These are phyloP conservation scores for Halictus rubicundus DNA, from an alignment of 1,140 invertebrate species.

Conservation along the genomic window DNA sequence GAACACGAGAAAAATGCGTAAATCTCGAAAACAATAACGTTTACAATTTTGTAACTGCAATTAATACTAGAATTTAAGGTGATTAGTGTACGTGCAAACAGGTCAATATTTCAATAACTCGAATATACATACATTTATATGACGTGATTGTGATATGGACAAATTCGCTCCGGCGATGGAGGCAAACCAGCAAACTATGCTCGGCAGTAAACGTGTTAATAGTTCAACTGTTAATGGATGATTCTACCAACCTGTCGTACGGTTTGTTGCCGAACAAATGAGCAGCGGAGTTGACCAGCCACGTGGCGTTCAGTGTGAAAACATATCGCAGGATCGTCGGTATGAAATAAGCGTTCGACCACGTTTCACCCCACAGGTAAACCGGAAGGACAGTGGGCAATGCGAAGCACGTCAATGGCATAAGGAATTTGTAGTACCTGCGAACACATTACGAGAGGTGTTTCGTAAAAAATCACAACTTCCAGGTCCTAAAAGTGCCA, in stretches of 20 bases:
- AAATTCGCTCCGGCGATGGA: too few relatives aligned
- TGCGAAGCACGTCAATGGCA: conserved; percentile 92
- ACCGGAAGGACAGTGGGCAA: conserved; percentile 92
- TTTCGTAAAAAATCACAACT: neutral
- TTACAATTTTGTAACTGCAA: too few relatives aligned
- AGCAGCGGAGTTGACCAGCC: conserved; percentile 97
- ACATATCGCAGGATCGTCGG: conserved; percentile 92
- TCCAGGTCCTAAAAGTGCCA: neutral
- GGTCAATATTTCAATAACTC: too few relatives aligned
- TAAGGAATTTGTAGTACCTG: conserved; percentile 91
- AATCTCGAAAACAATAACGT: too few relatives aligned
- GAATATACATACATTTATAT: too few relatives aligned
- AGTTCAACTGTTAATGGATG: too few relatives aligned
- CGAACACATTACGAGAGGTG: conserved; percentile 47
- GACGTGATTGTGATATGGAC: too few relatives aligned
- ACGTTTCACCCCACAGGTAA: conserved; percentile 91
- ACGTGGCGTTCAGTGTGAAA: conserved; percentile 94
- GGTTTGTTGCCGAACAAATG: conserved; percentile 95
- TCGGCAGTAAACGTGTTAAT: too few relatives aligned
- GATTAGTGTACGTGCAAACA: too few relatives aligned
- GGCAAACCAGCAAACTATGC: too few relatives aligned
- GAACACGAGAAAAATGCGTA: too few relatives aligned
- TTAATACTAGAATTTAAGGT: too few relatives aligned
- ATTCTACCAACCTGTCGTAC: conserved; percentile 89
- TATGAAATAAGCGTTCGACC: conserved; percentile 90